Conservation (phyloP, 2,113 vertebrate species). For the Gavia stellata region DNA sequence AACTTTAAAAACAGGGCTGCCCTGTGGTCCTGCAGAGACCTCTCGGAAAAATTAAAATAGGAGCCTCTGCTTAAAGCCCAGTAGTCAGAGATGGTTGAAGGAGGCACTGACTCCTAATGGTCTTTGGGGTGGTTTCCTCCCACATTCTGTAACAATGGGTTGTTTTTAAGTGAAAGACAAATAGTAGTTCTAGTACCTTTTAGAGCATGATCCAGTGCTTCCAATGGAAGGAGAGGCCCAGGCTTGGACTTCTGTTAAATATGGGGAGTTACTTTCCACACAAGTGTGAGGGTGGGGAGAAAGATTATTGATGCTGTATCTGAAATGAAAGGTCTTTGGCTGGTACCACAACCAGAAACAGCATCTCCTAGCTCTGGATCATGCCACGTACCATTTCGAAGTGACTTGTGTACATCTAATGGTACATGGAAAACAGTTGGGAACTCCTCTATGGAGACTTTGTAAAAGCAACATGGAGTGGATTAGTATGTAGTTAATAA, state of each 20-base stretch:
- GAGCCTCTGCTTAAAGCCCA: not conserved
- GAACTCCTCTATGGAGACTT: not conserved
- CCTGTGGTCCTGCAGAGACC: not conserved
- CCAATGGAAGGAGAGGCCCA: not conserved
- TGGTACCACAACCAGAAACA: not conserved
- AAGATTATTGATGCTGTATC: not conserved
- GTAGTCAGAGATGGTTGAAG: not conserved
- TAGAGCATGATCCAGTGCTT: not conserved
- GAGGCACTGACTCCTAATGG: not conserved
- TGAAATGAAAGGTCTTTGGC: not conserved
- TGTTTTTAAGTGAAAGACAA: not conserved
- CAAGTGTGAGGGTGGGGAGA: not conserved
- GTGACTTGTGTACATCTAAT: not conserved
- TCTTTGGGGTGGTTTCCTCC: not conserved
- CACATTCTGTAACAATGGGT: not conserved
- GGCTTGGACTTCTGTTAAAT: not conserved
- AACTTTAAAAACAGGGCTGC: not conserved
- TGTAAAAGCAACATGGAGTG: not conserved
- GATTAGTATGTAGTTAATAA: not conserved
- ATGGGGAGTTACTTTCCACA: not conserved
- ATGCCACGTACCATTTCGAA: not conserved
- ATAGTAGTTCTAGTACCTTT: not conserved
- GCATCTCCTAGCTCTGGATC: not conserved
- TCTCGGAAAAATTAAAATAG: not conserved
- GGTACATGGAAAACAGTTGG: not conserved